These are phyloP conservation scores for Plectus sambesii DNA, from an alignment of 1,140 invertebrate species.

Conservation along the genomic window DNA sequence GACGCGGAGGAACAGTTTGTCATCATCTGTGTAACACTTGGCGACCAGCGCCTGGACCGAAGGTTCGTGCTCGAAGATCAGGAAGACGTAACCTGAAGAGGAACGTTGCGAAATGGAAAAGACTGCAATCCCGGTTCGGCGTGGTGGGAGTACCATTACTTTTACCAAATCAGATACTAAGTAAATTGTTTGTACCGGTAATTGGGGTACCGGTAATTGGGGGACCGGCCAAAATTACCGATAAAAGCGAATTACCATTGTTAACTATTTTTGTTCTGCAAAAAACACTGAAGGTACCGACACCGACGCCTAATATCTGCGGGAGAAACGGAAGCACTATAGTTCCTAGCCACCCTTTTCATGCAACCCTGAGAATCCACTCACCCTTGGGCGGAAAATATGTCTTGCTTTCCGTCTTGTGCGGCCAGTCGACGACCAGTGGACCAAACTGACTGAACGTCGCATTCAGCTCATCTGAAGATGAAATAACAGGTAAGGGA, in stretches of 20 bases:
- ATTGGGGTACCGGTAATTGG: no score
- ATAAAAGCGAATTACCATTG: no score
- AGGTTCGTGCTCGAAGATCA: conserved; percentile 72
- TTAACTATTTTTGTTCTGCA: no score
- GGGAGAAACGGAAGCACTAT: conserved; percentile 10
- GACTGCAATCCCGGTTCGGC: no score
- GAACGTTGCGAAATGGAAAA: no score
- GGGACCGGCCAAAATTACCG: no score
- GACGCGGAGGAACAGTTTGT: conserved; percentile 91
- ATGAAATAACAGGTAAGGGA: neutral
- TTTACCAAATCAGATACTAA: no score
- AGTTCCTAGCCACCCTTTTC: neutral
- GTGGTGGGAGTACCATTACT: no score
- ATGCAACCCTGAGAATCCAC: neutral
- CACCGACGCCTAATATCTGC: no score
- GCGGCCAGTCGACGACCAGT: conserved; percentile 93
- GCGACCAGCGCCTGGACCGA: conserved; percentile 93
- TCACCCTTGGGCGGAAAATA: neutral
- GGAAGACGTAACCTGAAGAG: conserved; percentile 53
- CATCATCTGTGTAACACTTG: conserved; percentile 90
- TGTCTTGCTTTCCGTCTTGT: conserved; percentile 45
- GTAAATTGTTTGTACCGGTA: no score
- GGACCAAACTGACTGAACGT: conserved; percentile 92
- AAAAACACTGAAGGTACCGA: no score
- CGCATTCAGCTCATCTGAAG: conserved; percentile 76